Base-by-base conservation (phyloP, 2,888 invertebrate species). In the Amphipoea lucens region DNA sequence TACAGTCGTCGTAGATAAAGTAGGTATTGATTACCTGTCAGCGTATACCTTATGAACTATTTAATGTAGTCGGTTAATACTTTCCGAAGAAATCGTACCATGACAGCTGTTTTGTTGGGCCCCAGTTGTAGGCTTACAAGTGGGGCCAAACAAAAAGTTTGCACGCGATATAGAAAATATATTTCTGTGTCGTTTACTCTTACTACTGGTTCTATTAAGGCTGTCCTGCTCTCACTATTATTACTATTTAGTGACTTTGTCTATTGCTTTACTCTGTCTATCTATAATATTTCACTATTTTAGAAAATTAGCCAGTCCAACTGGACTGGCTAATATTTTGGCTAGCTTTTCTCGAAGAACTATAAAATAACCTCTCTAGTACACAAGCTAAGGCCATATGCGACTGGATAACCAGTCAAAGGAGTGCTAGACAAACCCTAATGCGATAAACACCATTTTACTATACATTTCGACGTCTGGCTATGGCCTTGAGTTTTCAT, bases 401-500 rank as follows among this genome's bases (percentile, higher is more conserved):
- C 42, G 48, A 76, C 83, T 82, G 76, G 40, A 14, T 36, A 65
- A 42, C 45, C 82, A 82, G 63, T 63, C 51, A 68, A 65, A 72
- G 69, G 40, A 76, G 9, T 72, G 29, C 65, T 68, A 65, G 42
- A 66, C 14, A 51, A 74, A 74, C 74, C 29, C 2, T 72, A 79
- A 65, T 85, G 79, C 84, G 65, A 66, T 66, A 83, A 79, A 73
- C 63, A 48, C 73, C 14, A 2, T 12, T 48, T 63, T 20, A 71
- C n/a, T 74, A 76, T 79, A 76, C 74, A 84, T 82, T 79, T 78
- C 73, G 81, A 84, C 81, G 76, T 75, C 73, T 20, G n/a, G 57
- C 72, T 78, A 68, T 72, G 48, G 62, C 62, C 66, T 54, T 75
- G 69, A 48, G 29, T 70, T 68, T 54, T 81, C 23, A 62, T 48